phyloP scores from a whole-genome alignment of 2,888 invertebrate genomes.

The Nymphalis c-album region DNA sequence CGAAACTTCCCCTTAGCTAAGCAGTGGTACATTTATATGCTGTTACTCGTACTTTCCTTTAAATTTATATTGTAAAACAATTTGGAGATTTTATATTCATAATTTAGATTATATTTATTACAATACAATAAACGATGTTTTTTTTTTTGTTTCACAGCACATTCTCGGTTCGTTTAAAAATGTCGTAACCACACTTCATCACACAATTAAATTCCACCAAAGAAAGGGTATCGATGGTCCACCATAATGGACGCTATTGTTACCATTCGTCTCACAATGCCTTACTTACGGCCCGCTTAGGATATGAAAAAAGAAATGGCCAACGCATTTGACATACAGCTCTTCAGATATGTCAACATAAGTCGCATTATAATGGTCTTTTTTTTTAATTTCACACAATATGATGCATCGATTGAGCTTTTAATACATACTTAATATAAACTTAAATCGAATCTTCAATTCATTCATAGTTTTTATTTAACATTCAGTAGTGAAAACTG shows the following conservation, averaged over 20 bases:
- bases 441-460: background rate
- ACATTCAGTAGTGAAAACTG: too few species aligned
- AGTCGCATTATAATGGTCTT: too few species aligned
- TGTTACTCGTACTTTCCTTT: too few species aligned
- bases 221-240: slow-evolving; percentile 79
- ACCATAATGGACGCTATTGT: slow-evolving; percentile 77
- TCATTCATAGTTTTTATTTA: background rate
- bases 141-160: slow-evolving; percentile 29
- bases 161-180: slow-evolving; percentile 46
- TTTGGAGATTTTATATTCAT: background rate
- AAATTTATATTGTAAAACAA: background rate
- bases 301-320: slow-evolving; percentile 76
- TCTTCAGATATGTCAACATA: slow-evolving; percentile 12
- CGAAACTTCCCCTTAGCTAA: too few species aligned
- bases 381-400: too few species aligned
- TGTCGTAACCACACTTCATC: slow-evolving; percentile 80
- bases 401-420: too few species aligned
- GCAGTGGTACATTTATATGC: too few species aligned
- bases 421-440: too few species aligned
- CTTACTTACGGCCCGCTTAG: slow-evolving; percentile 78
- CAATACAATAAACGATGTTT: background rate
- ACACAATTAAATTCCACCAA: slow-evolving; percentile 78
- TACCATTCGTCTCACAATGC: slow-evolving; percentile 75
- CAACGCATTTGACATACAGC: slow-evolving; percentile 52
- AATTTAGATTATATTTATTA: background rate